Conservation (phyloP, 1,140 invertebrate genomes). For the Drosophila seguyi region DNA sequence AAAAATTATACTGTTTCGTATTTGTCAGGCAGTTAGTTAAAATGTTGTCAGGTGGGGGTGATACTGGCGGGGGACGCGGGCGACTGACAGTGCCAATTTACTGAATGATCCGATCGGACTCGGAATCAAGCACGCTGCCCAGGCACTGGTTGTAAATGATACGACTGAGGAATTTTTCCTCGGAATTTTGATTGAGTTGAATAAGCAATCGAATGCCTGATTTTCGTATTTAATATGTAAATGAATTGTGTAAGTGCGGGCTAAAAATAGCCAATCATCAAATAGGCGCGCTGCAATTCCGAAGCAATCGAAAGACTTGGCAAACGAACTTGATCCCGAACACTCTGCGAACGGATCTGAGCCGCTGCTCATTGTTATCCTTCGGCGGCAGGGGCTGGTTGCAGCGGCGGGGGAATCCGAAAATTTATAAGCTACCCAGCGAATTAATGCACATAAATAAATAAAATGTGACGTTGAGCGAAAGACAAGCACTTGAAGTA, state of each 20-base stretch:
- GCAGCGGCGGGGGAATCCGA: constrained; percentile 27
- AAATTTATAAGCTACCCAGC: constrained; percentile 81
- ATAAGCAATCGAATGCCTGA: constrained; percentile 67
- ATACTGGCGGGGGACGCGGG: background rate
- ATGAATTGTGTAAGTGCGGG: constrained; percentile 72
- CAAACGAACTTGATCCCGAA: constrained; percentile 56
- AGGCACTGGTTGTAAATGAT: constrained; percentile 73
- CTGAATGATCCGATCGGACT: constrained; percentile 72
- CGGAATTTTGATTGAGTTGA: constrained; percentile 83
- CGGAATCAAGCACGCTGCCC: constrained; percentile 31
- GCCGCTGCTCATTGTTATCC: constrained; percentile 65
- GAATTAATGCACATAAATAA: constrained; percentile 83
- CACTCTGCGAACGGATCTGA: background rate
- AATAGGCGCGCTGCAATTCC: constrained; percentile 51
- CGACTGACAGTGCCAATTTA: constrained; percentile 75
- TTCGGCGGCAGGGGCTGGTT: background rate
- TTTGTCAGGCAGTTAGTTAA: constrained; percentile 81
- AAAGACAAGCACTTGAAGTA: constrained; percentile 84
- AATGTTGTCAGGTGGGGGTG: constrained; percentile 67
- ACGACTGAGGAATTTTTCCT: constrained; percentile 76
- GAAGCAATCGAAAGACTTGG: constrained; percentile 69
- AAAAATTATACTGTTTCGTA: constrained; percentile 81
- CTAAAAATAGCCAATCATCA: constrained; percentile 74
- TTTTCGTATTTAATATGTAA: constrained; percentile 75
- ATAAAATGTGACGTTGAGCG: constrained; percentile 82